Evolutionary conservation across 1,140 invertebrate species (phyloP).

Genomic region (Heliconius eleuchia): DNA sequence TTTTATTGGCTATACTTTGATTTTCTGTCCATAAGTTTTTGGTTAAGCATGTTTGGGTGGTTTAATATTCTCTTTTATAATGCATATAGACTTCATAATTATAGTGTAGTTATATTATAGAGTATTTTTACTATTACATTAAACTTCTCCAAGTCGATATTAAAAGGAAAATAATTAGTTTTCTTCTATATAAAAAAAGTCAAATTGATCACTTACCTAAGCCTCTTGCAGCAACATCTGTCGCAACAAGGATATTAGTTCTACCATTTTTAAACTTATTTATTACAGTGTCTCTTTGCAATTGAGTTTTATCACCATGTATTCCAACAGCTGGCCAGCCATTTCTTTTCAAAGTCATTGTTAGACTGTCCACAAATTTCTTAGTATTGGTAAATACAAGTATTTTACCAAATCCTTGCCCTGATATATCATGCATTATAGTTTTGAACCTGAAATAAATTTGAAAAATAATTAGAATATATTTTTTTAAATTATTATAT

Average conservation of each 20-base stretch:
- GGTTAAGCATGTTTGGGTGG: no score
- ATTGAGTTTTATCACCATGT: slow-evolving; percentile 89
- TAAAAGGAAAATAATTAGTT: no score
- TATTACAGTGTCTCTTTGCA: slow-evolving; percentile 83
- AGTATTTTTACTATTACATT: no score
- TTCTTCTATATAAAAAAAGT: neutral
- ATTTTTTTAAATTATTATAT: neutral
- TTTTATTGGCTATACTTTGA: no score
- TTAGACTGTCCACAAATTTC: slow-evolving; percentile 88
- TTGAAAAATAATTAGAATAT: no score
- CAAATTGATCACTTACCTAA: slow-evolving; percentile 81
- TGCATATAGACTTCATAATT: no score
- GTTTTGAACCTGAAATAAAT: slow-evolving; percentile 83
- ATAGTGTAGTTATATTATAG: no score
- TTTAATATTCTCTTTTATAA: no score
- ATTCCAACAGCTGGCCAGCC: slow-evolving; percentile 86
- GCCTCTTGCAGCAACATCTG: slow-evolving; percentile 91
- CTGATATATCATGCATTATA: slow-evolving; percentile 87
- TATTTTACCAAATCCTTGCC: slow-evolving; percentile 88
- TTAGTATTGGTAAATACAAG: slow-evolving; percentile 95
- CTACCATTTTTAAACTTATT: slow-evolving; percentile 62
- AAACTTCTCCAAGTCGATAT: no score
- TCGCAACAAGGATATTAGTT: slow-evolving; percentile 85
- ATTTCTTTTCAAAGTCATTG: slow-evolving; percentile 83
- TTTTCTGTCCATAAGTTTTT: no score